Percentiles rank a stretch among this genome's conserved stretches.
Conservation (phyloP, 2,797 vertebrate genomes). For the Micrastur ruficollis region DNA sequence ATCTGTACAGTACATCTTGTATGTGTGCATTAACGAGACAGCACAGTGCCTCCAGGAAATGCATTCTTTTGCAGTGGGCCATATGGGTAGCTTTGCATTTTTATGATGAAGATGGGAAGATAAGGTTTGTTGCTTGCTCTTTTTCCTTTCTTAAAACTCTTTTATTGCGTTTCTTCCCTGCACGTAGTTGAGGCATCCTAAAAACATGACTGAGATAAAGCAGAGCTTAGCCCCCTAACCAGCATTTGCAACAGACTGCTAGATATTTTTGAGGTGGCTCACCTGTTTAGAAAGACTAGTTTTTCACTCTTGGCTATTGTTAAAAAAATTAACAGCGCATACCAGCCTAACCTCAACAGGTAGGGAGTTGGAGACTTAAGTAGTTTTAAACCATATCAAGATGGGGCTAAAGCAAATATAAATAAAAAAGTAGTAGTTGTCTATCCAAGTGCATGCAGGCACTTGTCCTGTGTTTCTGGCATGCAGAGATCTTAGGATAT, state of each 20-base stretch:
- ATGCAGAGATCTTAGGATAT: background rate
- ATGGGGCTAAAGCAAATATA: background rate
- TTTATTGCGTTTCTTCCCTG: background rate
- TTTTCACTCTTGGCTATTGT: background rate
- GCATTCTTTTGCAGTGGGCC: conserved; percentile 57
- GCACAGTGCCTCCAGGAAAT: conserved; percentile 55
- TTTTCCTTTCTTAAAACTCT: conserved; percentile 19
- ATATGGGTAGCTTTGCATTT: conserved; percentile 48
- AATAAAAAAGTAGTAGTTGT: background rate
- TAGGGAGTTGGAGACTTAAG: background rate
- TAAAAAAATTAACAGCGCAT: background rate
- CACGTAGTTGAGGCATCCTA: background rate
- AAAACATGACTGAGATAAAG: conserved; percentile 15
- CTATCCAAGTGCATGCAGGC: background rate
- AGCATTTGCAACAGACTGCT: background rate
- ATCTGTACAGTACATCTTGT: conserved; percentile 41
- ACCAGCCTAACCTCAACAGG: background rate
- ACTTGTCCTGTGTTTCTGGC: background rate
- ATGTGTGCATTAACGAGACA: background rate
- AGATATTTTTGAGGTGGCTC: background rate
- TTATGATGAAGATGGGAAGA: conserved; percentile 58
- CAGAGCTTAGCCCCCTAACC: background rate
- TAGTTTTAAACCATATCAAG: background rate
- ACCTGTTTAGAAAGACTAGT: background rate
- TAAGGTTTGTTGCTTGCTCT: conserved; percentile 29